Evolutionary conservation across 2,888 invertebrate species (phyloP), one percentile per base, ranked within the genome.

Genomic region (Gnatocerus cornutus): DNA sequence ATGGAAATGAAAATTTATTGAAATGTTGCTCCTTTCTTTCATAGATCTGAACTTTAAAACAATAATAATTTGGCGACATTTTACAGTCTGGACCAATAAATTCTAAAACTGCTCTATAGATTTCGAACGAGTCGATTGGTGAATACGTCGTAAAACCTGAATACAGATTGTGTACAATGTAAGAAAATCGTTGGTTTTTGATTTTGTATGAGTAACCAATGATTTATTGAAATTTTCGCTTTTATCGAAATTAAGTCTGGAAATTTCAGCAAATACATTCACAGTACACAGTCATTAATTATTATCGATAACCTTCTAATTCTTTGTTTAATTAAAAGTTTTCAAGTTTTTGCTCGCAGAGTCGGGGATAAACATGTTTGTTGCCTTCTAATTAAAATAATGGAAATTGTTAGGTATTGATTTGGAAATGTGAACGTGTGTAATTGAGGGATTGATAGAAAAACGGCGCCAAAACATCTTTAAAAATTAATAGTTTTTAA

Each of bases 131-230:
- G 65, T 46, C 68, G 65, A 73, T 76, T 73, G 71, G 76, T 62
- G 74, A 77, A 74, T 73, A 74, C 71, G 76, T 71, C 74, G 68
- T 78, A 77, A 78, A 78, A 75, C 56, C 69, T 63, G 70, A 72
- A 75, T 75, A 75, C 74, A 74, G 68, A 76, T 74, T 78, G 74
- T 75, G 70, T 68, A 77, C 77, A 76, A 76, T 77, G 78, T 78
- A 71, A 66, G 68, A 56, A 71, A 73, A 75, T 68, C 59, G 43
- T 71, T 67, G 63, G 65, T 63, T 52, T 71, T 64, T 59, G 71
- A 68, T 71, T 73, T 72, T 71, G 69, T 71, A 71, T 66, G 67
- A 64, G 41, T 67, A 48, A 65, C 46, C 65, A 21, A 48, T 58
- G 58, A 53, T 46, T 46, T 14, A 55, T 56, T 56, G 27, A 43